Percentiles rank a stretch among this genome's conserved stretches.
phyloP scores from a whole-genome alignment of 2,888 invertebrate genomes.

The Callosobruchus maculatus region DNA sequence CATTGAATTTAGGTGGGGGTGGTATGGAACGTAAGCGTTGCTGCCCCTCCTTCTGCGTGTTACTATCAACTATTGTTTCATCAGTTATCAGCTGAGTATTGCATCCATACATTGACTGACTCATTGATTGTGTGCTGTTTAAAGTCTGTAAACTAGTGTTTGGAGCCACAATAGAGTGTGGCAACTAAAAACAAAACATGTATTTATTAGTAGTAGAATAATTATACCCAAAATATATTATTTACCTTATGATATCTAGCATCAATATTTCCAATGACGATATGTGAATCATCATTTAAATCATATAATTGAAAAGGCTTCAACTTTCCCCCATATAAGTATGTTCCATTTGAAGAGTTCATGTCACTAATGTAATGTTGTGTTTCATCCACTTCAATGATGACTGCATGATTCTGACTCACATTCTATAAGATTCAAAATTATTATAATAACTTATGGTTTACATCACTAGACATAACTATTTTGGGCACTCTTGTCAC shows the following conservation, averaged over 20 bases:
- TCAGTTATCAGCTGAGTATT: neutral
- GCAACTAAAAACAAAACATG: too few species aligned
- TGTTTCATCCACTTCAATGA: conserved; percentile 36
- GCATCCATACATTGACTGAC: neutral
- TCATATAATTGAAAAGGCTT: conserved; percentile 36
- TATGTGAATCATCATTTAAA: conserved; percentile 27
- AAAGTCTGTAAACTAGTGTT: neutral
- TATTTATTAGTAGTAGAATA: too few species aligned
- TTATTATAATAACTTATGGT: too few species aligned
- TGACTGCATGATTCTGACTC: conserved; percentile 43
- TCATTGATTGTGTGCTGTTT: neutral
- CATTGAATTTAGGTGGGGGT: neutral
- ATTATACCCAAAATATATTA: too few species aligned
- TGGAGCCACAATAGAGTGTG: neutral
- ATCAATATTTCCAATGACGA: conserved; percentile 35
- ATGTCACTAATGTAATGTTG: conserved; percentile 41
- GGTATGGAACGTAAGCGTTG: neutral
- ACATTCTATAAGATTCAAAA: conserved; percentile 33
- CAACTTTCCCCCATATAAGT: conserved; percentile 29
- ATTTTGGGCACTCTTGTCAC: too few species aligned
- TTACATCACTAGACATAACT: too few species aligned
- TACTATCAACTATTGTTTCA: neutral
- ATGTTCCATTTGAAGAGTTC: conserved; percentile 44
- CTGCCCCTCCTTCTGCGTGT: neutral
- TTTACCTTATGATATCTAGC: conserved; percentile 28